Percentiles rank a stretch among this genome's conserved stretches.
phyloP scores from a whole-genome alignment of 2,797 vertebrate species.

The Argya squamiceps region DNA sequence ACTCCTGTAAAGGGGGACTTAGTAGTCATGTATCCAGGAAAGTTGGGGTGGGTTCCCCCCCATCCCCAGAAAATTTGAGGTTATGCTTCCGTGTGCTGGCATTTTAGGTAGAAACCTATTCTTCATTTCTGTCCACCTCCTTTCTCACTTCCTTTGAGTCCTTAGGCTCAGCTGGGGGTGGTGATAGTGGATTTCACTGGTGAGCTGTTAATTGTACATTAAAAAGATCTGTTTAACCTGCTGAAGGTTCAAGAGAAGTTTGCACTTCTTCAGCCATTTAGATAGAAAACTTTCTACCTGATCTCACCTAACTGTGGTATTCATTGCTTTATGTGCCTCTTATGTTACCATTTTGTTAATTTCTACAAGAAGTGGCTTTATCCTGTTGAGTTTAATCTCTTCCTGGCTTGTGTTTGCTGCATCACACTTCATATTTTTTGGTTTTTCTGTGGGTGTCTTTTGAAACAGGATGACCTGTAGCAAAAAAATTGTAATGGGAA shows the following conservation, averaged over 20 bases:
- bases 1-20: neutral
- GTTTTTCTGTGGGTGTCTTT: neutral
- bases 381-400: neutral
- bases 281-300: neutral
- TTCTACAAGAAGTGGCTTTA: neutral
- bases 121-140: neutral
- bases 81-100: neutral
- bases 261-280: neutral
- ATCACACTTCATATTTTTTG: neutral
- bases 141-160: neutral
- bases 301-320: neutral
- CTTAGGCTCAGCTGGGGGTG: neutral
- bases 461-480: neutral
- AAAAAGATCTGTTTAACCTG: neutral
- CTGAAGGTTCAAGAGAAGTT: neutral
- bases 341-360: neutral
- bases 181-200: neutral
- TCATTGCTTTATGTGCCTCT: neutral
- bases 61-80: neutral
- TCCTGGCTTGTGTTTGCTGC: neutral
- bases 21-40: neutral
- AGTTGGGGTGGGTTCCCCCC: rapidly evolving
- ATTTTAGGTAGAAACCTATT: neutral
- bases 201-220: neutral
- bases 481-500: neutral